Conservation (phyloP, 2,797 vertebrate species). For the Melanogrammus aeglefinus region DNA sequence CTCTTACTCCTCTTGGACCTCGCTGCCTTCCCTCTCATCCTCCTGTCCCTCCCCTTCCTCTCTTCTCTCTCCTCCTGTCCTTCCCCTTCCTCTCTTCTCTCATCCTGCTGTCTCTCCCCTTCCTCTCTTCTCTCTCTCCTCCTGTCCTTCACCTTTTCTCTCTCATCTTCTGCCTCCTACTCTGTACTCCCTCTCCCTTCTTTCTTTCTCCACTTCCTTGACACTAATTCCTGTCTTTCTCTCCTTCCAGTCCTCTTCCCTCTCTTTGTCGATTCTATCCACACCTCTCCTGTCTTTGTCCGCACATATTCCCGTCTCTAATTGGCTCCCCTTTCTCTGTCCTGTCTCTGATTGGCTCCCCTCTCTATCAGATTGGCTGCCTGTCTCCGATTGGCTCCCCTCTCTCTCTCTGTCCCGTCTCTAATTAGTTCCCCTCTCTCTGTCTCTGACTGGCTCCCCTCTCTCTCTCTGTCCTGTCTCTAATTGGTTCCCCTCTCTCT, state of each 20-base stretch:
- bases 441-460: too few relatives aligned
- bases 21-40: neutral
- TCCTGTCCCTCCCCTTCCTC: neutral
- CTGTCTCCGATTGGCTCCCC: neutral
- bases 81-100: neutral
- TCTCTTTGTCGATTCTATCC: too few relatives aligned
- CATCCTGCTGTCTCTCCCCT: neutral
- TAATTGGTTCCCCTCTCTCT: neutral
- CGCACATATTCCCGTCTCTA: too few relatives aligned
- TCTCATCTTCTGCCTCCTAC: constrained; percentile 16
- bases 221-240: neutral
- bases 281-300: too few relatives aligned
- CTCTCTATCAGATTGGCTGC: too few relatives aligned
- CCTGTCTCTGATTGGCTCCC: neutral
- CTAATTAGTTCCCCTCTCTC: neutral
- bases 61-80: neutral
- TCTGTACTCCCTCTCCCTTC: constrained; percentile 1
- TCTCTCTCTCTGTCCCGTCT: neutral
- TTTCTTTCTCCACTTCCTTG: neutral
- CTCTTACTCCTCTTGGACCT: neutral
- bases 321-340: too few relatives aligned
- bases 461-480: neutral
- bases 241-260: too few relatives aligned
- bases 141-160: neutral
- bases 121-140: neutral